Evolutionary conservation across 2,888 invertebrate genomes (phyloP), one percentile per base, ranked within the genome.

Genomic region (Hyposoter didymator): DNA sequence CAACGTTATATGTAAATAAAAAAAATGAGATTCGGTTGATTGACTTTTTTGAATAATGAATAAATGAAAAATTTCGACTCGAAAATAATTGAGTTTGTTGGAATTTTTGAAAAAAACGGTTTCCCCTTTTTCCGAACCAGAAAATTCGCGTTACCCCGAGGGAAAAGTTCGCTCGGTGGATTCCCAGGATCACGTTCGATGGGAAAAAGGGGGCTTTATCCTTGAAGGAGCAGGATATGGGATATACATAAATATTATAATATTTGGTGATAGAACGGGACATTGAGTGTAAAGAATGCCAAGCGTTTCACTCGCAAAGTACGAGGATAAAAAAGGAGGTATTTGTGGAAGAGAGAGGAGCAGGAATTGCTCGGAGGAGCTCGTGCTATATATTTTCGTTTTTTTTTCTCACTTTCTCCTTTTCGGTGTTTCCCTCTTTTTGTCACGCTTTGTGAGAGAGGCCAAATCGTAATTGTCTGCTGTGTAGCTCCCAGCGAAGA

Each of bases 401-500:
- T 73, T 67, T 49, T 47, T 32, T 47, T 4, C 43, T 43, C 8
- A 28, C 73, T 22, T 39, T 19, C 35, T 19, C 32, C 14, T 12
- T 52, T 52, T 49, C 70, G 32, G 14, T n/a, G 19, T 52, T n/a
- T 47, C 12, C 45, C n/a, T 67, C 74, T 47, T 64, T 75, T 39
- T 49, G 59, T 14, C 14, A 14, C 14, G 39, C 49, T 79, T 64
- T 52, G 76, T 52, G 76, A 39, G 47, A 84, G 72, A 47, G 59
- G 49, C 82, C 73, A 75, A 82, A 85, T 85, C 78, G 84, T 85
- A 78, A 82, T 85, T 82, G 84, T 85, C 82, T 64, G 66, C 49
- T 70, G 55, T 70, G 55, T 14, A 49, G 67, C 59, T 75, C 6
- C 17, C 69, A 66, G 8, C 22, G 47, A 73, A 35, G 22, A 73